Conservation (phyloP, 2,888 invertebrate genomes). For the Orgyia antiqua region DNA sequence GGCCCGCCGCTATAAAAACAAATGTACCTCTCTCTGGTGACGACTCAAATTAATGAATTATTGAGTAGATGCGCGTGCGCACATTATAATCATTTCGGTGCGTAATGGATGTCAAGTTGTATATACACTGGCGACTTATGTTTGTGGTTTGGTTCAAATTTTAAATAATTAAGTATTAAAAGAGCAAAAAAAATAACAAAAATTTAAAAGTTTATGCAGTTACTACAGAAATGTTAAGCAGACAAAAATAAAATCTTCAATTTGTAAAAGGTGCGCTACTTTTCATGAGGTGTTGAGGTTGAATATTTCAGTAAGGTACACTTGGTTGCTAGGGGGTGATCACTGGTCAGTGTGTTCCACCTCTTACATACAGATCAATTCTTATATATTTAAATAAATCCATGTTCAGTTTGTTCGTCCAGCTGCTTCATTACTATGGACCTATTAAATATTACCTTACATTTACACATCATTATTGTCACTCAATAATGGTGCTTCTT, state of each 20-base stretch:
- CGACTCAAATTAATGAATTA: constrained; percentile 50
- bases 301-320: too few relatives aligned
- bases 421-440: constrained; percentile 54
- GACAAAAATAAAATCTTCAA: too few relatives aligned
- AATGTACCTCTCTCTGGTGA: constrained; percentile 24
- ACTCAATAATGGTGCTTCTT: constrained; percentile 22
- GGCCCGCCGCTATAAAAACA: too few relatives aligned
- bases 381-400: constrained; percentile 64
- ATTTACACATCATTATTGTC: constrained; percentile 20
- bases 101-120: constrained; percentile 10
- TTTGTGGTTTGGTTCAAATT: neutral
- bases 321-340: too few relatives aligned
- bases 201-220: too few relatives aligned
- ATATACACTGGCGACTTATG: constrained; percentile 11
- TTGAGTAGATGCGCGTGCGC: constrained; percentile 35
- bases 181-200: too few relatives aligned
- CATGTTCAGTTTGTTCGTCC: constrained; percentile 44
- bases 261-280: too few relatives aligned
- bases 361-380: constrained; percentile 44
- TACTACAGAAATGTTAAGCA: too few relatives aligned
- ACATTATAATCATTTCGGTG: constrained; percentile 10
- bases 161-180: too few relatives aligned
- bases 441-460: constrained; percentile 49
- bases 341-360: constrained; percentile 37
- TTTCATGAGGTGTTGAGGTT: too few relatives aligned